These are phyloP conservation scores for Naso thynnoides DNA, from an alignment of 2,797 vertebrate genomes.

Conservation along the genomic window DNA sequence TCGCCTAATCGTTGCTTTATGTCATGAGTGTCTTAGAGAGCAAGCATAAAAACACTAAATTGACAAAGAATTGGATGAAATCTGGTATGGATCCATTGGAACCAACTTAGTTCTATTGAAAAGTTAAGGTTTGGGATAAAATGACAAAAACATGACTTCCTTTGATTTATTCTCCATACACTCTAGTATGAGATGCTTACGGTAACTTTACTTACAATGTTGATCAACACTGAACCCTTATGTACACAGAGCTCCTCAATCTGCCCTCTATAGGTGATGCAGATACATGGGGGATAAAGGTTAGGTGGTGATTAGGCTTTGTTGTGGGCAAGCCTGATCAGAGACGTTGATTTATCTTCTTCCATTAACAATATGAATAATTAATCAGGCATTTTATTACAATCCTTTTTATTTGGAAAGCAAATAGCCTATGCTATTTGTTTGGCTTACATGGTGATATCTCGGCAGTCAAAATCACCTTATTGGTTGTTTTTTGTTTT, in stretches of 20 bases:
- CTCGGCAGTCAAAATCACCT: neutral
- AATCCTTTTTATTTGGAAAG: neutral
- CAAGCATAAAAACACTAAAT: neutral
- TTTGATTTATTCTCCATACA: neutral
- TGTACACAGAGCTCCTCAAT: conserved; percentile 9
- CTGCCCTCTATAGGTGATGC: conserved; percentile 64
- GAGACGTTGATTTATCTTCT: neutral
- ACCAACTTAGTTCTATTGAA: neutral
- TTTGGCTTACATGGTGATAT: neutral
- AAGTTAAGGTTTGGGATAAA: conserved; percentile 3
- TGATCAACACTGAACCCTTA: conserved; percentile 49
- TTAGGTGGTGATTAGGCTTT: conserved; percentile 8
- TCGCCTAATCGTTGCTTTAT: neutral
- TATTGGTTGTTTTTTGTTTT: neutral
- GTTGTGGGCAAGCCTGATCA: neutral
- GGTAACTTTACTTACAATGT: neutral
- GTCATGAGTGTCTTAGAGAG: rapidly evolving
- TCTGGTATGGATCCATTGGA: neutral
- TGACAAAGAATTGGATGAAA: neutral
- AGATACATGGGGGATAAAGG: neutral
- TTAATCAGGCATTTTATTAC: neutral
- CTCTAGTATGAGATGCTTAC: neutral
- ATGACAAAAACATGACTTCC: neutral
- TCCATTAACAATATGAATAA: neutral
- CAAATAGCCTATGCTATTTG: neutral